Conservation (phyloP, 2,113 vertebrate genomes). For the cat (Felis catus) region DNA sequence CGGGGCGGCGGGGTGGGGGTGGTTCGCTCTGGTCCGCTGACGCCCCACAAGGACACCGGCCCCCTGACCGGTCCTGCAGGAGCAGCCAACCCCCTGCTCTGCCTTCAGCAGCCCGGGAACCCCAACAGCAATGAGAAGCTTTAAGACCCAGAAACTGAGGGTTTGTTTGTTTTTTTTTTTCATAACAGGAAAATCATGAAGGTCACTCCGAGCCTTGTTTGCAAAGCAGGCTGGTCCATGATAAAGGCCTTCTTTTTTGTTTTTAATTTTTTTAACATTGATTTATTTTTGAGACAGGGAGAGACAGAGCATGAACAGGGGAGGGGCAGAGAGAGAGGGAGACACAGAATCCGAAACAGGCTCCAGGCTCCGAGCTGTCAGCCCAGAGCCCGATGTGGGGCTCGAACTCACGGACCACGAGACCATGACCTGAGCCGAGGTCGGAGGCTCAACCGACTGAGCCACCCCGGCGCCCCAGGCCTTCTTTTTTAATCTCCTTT, state of each 20-base stretch:
- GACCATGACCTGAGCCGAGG: too few relatives aligned
- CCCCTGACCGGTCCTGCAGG: fast-evolving
- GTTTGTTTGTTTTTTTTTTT: not conserved
- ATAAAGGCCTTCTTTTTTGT: not conserved
- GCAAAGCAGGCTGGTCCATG: not conserved
- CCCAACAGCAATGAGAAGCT: fast-evolving
- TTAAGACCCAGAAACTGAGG: too few relatives aligned
- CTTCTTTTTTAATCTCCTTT: not conserved
- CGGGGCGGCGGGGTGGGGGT: fast-evolving
- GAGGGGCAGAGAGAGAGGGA: too few relatives aligned
- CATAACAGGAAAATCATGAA: not conserved
- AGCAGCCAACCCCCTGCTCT: not conserved
- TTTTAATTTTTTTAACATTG: too few relatives aligned
- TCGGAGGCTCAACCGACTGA: too few relatives aligned
- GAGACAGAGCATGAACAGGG: too few relatives aligned
- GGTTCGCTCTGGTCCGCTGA: not conserved
- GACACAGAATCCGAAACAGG: too few relatives aligned
- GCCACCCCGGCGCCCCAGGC: fast-evolving
- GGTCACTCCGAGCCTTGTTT: not conserved
- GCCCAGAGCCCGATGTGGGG: fast-evolving
- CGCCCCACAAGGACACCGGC: not conserved
- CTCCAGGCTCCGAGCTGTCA: too few relatives aligned
- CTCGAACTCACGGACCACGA: too few relatives aligned
- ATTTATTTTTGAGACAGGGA: too few relatives aligned
- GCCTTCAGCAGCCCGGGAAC: not conserved